Evolutionary conservation across 2,888 invertebrate species (phyloP).

Genomic region (Lithosia quadra): DNA sequence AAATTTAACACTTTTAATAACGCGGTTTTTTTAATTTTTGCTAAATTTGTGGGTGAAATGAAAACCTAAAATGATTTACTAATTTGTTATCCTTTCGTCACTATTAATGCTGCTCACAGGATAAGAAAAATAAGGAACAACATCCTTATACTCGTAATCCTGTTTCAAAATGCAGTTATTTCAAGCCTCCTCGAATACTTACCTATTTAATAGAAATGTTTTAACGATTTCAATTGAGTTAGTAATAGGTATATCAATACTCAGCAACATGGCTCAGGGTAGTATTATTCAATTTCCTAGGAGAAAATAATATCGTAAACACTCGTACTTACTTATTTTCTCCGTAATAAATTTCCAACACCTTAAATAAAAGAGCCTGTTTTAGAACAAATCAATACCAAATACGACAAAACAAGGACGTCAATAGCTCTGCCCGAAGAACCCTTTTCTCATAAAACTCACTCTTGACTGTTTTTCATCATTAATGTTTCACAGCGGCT

Average conservation of each 20-base stretch:
- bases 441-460: constrained; percentile 25
- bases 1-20: no score
- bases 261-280: no score
- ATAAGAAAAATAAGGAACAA: no score
- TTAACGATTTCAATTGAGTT: background rate
- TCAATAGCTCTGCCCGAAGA: constrained; percentile 5
- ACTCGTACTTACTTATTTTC: background rate
- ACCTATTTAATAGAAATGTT: no score
- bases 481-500: constrained; percentile 30
- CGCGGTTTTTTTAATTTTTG: no score
- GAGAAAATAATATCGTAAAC: background rate
- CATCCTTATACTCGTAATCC: background rate
- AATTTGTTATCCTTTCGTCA: background rate
- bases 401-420: constrained; percentile 4
- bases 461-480: constrained; percentile 32
- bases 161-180: background rate
- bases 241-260: no score
- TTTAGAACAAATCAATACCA: background rate
- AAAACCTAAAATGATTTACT: no score
- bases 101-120: no score
- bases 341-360: background rate
- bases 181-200: background rate
- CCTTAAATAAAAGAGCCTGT: background rate
- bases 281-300: background rate
- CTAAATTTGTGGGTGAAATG: no score